phyloP scores from a whole-genome alignment of 2,797 vertebrate species.

The Myripristis murdjan region DNA sequence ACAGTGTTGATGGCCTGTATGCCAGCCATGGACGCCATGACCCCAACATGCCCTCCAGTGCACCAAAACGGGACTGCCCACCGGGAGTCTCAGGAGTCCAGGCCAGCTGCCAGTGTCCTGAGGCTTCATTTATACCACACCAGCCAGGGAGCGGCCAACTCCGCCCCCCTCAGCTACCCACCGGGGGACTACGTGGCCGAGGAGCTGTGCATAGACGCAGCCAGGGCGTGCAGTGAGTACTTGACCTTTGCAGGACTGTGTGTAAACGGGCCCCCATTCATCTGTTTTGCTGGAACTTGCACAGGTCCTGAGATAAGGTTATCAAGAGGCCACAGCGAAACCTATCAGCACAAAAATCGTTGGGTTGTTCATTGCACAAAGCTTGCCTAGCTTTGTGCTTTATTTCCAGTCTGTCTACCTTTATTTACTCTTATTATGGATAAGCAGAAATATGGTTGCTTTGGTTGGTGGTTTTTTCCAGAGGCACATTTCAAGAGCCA shows the following conservation, averaged over 20 bases:
- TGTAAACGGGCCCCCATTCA: constrained; percentile 32
- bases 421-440: constrained; percentile 48
- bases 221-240: constrained; percentile 85
- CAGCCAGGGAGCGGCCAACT: constrained; percentile 49
- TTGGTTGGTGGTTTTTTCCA: background rate
- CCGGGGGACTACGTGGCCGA: constrained; percentile 85
- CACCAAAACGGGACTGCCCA: constrained; percentile 84
- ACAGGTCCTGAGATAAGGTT: constrained; percentile 60
- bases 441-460: constrained; percentile 36
- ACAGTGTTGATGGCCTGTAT: constrained; percentile 62
- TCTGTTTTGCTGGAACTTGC: constrained; percentile 41
- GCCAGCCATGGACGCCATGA: constrained; percentile 77
- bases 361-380: constrained; percentile 31
- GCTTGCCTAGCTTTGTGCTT: constrained; percentile 8
- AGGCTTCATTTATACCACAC: constrained; percentile 82
- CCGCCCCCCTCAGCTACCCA: constrained; percentile 77
- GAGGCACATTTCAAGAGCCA: constrained; percentile 10
- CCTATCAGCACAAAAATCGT: constrained; percentile 25
- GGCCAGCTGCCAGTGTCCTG: constrained; percentile 67
- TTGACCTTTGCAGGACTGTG: background rate
- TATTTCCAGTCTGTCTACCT: constrained; percentile 49
- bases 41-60: constrained; percentile 67
- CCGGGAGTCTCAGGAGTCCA: constrained; percentile 63
- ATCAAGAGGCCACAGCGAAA: constrained; percentile 62
- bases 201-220: constrained; percentile 83